Conservation (phyloP, 1,140 invertebrate genomes). For the Riptortus pedestris region DNA sequence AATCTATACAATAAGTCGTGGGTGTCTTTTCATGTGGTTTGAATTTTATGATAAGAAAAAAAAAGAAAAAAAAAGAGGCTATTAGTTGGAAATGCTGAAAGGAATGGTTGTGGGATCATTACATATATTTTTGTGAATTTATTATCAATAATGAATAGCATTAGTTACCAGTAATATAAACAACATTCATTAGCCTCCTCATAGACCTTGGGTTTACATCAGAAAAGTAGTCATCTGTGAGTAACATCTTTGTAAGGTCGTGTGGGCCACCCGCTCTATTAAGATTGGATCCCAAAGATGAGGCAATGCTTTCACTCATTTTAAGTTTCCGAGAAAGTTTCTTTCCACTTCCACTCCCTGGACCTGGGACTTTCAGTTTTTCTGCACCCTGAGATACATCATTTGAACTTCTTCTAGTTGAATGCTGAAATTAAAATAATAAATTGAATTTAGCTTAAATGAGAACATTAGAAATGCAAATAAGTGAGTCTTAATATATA, state of each 20-base stretch:
- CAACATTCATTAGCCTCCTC: constrained; percentile 92
- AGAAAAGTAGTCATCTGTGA: constrained; percentile 91
- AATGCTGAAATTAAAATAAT: neutral
- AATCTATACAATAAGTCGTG: no score
- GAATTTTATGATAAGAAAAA: no score
- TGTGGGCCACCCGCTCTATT: constrained; percentile 58
- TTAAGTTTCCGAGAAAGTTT: constrained; percentile 45
- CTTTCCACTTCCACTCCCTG: constrained; percentile 33
- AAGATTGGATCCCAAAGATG: constrained; percentile 76
- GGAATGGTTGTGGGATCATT: no score
- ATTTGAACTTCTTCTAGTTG: constrained; percentile 9
- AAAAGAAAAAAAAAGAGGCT: no score
- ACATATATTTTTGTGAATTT: no score
- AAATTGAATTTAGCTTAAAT: no score
- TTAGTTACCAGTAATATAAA: constrained; percentile 78
- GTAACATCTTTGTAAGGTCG: constrained; percentile 71
- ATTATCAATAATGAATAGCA: no score
- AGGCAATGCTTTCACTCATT: constrained; percentile 76
- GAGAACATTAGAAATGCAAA: no score
- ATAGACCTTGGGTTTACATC: constrained; percentile 96
- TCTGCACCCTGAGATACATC: constrained; percentile 15
- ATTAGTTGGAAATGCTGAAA: no score
- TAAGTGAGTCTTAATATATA: no score
- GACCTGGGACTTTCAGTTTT: constrained; percentile 22
- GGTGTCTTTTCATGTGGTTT: no score